Percentiles rank a stretch among this genome's conserved stretches.
phyloP scores from a whole-genome alignment of 2,113 vertebrate species.

The Pterocles burchelli region DNA sequence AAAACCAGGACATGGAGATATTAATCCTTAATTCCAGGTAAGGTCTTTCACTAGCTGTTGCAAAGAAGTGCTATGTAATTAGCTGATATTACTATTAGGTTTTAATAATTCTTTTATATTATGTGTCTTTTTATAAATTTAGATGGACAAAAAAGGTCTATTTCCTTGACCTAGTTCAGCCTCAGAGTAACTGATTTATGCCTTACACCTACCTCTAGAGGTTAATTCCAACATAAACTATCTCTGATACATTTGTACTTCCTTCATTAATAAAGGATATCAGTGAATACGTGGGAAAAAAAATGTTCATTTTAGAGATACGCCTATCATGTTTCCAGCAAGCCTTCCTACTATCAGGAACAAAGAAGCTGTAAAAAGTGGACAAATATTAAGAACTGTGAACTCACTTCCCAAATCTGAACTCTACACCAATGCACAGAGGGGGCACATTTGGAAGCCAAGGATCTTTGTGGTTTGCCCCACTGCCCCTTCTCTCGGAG shows the following conservation, averaged over 20 bases:
- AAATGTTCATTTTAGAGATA: neutral
- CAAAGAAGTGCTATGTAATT: neutral
- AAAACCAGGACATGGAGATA: neutral
- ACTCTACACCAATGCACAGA: neutral
- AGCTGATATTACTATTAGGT: neutral
- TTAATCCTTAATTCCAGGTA: neutral
- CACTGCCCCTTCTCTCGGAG: neutral
- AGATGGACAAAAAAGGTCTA: neutral
- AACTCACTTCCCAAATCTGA: neutral
- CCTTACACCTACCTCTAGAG: neutral
- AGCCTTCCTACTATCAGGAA: neutral
- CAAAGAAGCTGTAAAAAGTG: neutral
- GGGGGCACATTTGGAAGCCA: neutral
- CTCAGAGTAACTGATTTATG: neutral
- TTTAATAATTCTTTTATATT: neutral
- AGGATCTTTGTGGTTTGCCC: neutral
- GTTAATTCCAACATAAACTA: neutral
- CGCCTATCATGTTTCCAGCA: neutral
- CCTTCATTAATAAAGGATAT: neutral
- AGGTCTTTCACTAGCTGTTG: neutral
- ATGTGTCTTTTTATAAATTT: neutral
- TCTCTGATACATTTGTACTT: neutral
- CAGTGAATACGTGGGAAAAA: neutral
- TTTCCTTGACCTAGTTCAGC: neutral
- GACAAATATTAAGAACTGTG: neutral